These are phyloP conservation scores for Scrobipalpa costella DNA, from an alignment of 2,888 invertebrate genomes.

Conservation along the genomic window DNA sequence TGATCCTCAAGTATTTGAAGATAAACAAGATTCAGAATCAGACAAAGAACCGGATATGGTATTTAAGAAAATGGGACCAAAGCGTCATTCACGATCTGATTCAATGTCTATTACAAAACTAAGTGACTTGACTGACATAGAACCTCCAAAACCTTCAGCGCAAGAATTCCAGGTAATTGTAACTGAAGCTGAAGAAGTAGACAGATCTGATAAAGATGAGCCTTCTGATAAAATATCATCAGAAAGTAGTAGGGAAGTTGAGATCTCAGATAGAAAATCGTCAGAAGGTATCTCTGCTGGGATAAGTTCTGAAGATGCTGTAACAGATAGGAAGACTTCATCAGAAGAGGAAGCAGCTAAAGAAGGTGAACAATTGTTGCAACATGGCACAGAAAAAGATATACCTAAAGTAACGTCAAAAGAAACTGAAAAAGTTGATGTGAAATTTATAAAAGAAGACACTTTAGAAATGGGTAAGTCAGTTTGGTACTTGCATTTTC, in stretches of 20 bases:
- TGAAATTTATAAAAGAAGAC: slow-evolving; percentile 53
- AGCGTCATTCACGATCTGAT: slow-evolving; percentile 74
- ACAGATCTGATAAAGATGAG: slow-evolving; percentile 73
- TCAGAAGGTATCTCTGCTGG: slow-evolving; percentile 77
- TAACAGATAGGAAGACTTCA: slow-evolving; percentile 76
- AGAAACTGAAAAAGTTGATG: slow-evolving; percentile 47
- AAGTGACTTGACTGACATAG: slow-evolving; percentile 64
- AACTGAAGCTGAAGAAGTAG: slow-evolving; percentile 74
- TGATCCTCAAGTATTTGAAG: slow-evolving; percentile 58
- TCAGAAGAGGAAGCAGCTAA: slow-evolving; percentile 67
- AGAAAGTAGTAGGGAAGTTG: slow-evolving; percentile 75
- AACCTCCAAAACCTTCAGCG: slow-evolving; percentile 51
- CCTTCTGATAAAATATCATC: slow-evolving; percentile 77
- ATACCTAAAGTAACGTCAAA: slow-evolving; percentile 40
- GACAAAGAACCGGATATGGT: slow-evolving; percentile 65
- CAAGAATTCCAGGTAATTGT: slow-evolving; percentile 75
- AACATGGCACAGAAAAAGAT: slow-evolving; percentile 45
- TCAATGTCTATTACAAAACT: slow-evolving; percentile 72
- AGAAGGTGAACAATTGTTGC: slow-evolving; percentile 47
- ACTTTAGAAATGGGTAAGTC: slow-evolving; percentile 52
- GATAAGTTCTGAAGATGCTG: slow-evolving; percentile 77
- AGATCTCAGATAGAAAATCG: slow-evolving; percentile 75
- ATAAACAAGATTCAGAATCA: slow-evolving; percentile 66
- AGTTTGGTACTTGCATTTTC: background rate
- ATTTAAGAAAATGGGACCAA: slow-evolving; percentile 73